Evolutionary conservation across 2,888 invertebrate species (phyloP), one percentile per base, ranked within the genome.

Genomic region (Embidobia sp.): DNA sequence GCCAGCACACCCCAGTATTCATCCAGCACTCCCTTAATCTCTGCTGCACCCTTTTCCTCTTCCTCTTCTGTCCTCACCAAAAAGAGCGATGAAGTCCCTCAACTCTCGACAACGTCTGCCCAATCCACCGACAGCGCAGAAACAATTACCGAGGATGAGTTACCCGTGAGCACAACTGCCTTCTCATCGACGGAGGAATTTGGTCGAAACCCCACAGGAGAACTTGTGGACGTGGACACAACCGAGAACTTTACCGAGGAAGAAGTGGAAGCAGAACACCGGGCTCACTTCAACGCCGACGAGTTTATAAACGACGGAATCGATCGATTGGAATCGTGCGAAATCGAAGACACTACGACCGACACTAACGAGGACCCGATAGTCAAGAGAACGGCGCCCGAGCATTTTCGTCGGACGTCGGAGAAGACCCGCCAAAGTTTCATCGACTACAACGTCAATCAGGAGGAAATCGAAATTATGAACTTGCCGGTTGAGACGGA

Each of bases 381-480:
- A n/a, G 53, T 31, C n/a, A 72, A 72, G 11, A 53, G 63, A 42
- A 57, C 49, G 19, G 37, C 31, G 5, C 8, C 31, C n/a, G 53
- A 44, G 7, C 26, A 55, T 6, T 42, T 53, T 3, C 70, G 75
- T 18, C 80, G 86, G 66, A 84, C 82, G 55, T 84, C 86, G 13
- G 90, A 90, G 75, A 85, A 87, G 19, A 80, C 90, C 1, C 90
- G 90, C 53, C 86, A 88, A 42, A 91, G 91, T 82, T 89, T 88
- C 74, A 85, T 85, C n/a, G 80, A 88, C 27, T 87, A 87, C 79
- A 83, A 87, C 10, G 90, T 90, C 79, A 89, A 88, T n/a, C 87
- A 87, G 29, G 90, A 90, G 31, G 88, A 88, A 35, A 90, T 91
- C 3, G 90, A 91, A 79, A 91, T 92, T 15, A 86, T 92, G 3